These are phyloP conservation scores for Hippocampus abdominalis DNA, from an alignment of 2,113 vertebrate species.

Conservation along the genomic window DNA sequence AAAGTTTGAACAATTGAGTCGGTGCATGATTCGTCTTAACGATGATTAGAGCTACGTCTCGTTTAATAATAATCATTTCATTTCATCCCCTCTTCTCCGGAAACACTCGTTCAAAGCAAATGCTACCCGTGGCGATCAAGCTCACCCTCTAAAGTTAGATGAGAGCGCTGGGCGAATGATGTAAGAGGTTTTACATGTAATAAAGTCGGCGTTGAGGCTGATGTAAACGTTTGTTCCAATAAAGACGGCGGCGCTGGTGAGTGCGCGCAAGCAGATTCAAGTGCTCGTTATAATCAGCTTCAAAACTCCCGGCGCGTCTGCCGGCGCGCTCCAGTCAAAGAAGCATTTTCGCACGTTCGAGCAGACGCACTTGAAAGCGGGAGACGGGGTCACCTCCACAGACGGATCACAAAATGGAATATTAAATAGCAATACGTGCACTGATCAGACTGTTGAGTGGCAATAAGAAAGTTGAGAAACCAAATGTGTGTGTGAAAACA, in stretches of 20 bases:
- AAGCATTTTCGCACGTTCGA: slow-evolving; percentile 52
- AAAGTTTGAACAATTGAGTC: not conserved
- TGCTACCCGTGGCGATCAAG: slow-evolving; percentile 14
- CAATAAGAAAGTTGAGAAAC: not conserved
- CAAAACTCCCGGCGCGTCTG: slow-evolving; percentile 48
- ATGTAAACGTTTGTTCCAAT: slow-evolving; percentile 72
- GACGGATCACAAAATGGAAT: slow-evolving; percentile 40
- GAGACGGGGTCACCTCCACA: slow-evolving; percentile 62
- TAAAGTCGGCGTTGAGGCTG: slow-evolving; percentile 55
- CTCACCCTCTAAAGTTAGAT: slow-evolving; percentile 8
- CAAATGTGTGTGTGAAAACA: not conserved
- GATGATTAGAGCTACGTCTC: not conserved
- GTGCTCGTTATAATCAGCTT: slow-evolving; percentile 69
- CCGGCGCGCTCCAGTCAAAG: slow-evolving; percentile 37
- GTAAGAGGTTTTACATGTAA: slow-evolving; percentile 67
- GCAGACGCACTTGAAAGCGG: slow-evolving; percentile 55
- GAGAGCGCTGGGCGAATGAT: slow-evolving; percentile 53
- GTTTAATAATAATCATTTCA: slow-evolving; percentile 1
- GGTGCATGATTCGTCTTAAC: not conserved
- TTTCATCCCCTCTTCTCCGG: not conserved
- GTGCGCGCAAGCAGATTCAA: slow-evolving; percentile 58
- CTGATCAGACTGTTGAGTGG: slow-evolving; percentile 6
- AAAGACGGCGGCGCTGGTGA: slow-evolving; percentile 53
- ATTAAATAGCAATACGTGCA: slow-evolving; percentile 15
- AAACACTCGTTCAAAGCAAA: slow-evolving; percentile 59